Evolutionary conservation across 2,113 vertebrate genomes (phyloP).

Genomic region (Vulpes ferrilata): DNA sequence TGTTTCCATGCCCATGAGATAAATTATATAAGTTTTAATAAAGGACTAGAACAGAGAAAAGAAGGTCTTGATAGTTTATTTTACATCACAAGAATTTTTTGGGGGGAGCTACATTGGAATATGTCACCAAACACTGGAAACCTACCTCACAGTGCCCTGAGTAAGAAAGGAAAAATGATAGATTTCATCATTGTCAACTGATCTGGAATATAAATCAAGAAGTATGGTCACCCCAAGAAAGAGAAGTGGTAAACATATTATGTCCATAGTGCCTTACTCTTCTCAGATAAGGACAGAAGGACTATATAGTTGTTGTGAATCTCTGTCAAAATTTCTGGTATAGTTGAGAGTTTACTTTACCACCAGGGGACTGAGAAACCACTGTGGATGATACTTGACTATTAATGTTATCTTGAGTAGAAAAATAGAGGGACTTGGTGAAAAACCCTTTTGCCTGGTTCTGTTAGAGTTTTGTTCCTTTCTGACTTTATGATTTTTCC

Average conservation of each 20-base stretch:
- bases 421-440: conserved; percentile 13
- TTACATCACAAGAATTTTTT: conserved; percentile 27
- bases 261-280: background rate
- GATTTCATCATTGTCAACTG: background rate
- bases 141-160: background rate
- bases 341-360: background rate
- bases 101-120: background rate
- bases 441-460: background rate
- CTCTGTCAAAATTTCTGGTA: background rate
- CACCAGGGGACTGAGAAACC: background rate
- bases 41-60: background rate
- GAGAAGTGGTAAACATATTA: background rate
- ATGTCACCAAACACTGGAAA: background rate
- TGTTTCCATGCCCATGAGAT: background rate
- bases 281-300: background rate
- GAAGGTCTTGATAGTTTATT: background rate
- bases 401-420: background rate
- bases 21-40: conserved; percentile 1
- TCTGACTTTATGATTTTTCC: background rate
- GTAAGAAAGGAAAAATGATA: background rate
- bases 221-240: background rate
- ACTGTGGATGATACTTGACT: background rate
- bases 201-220: background rate
- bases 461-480: background rate
- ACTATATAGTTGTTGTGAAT: background rate